Base-by-base conservation (phyloP, 1,140 invertebrate species). In the Dreissena polymorpha region DNA sequence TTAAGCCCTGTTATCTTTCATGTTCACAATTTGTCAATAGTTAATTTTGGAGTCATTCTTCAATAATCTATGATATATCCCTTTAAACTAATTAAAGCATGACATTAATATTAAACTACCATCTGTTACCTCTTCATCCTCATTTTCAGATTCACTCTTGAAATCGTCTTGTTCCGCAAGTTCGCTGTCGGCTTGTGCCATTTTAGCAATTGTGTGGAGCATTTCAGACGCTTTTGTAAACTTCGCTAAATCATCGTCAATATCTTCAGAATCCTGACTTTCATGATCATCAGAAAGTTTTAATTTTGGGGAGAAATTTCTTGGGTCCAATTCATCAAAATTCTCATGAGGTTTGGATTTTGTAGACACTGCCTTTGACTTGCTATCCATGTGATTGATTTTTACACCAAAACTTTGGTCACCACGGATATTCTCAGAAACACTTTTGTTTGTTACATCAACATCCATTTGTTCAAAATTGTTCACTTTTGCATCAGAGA, bases 201-300 rank as follows among this genome's bases (percentile, higher is more conserved):
- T 75, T 72, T 81, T 81, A 10, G 78, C 78, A 23, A 83, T 83
- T 0, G 72, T 67, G 29, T 75, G 72, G 14, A 83, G 70, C 72
- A 83, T 76, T 55, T 83, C 80, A 8, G 80, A 83, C 12, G 80
- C 80, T 27, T 83, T 83, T 5, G 80, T 72, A 18, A 83, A 72
- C 16, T 60, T 83, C 0, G 80, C 80, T 39, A 83, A 39, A 60
- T 72, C 65, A 39, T 83, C 80, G 23, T 83, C 80, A 18, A 83
- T 60, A 83, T 83, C 75, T 60, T 3, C 57, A 6, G 57, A 23
- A 18, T 60, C 57, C 21, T 23, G 39, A 39, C 39, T 39, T 39
- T 60, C 57, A 23, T 18, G 21, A n/a, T 60, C 57, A 10, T 60
- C 57, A 3, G 16, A 18, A 60, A 60, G 57, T 60, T 18, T n/a